phyloP scores from a whole-genome alignment of 2,888 invertebrate species.

The Eremobia ochroleuca region DNA sequence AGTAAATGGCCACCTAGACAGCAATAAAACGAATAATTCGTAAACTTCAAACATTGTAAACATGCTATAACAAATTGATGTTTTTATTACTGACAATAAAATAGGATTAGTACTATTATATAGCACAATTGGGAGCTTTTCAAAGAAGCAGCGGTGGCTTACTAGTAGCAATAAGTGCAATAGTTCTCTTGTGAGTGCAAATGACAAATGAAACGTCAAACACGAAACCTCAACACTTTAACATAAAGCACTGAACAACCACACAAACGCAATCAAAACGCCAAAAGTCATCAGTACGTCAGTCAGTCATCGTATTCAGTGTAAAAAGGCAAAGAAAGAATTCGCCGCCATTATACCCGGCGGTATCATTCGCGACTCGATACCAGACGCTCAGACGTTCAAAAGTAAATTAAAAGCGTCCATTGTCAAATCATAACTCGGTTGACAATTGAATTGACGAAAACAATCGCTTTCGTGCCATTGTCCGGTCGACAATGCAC shows the following conservation, averaged over 20 bases:
- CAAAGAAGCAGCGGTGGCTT: neutral
- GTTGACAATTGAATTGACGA: conserved; percentile 71
- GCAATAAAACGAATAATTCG: conserved; percentile 44
- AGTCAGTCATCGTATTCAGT: no score
- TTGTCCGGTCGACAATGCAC: conserved; percentile 69
- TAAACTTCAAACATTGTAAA: conserved; percentile 39
- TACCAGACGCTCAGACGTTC: conserved; percentile 55
- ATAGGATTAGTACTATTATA: conserved; percentile 8
- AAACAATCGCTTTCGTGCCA: conserved; percentile 65
- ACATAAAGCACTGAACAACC: conserved; percentile 30
- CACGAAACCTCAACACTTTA: conserved; percentile 13
- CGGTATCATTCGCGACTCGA: conserved; percentile 53
- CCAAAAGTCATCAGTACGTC: conserved; percentile 40
- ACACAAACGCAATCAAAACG: conserved; percentile 58
- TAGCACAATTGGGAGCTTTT: neutral
- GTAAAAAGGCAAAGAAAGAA: conserved; percentile 52
- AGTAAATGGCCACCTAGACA: conserved; percentile 46
- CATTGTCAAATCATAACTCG: conserved; percentile 68
- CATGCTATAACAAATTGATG: conserved; percentile 29
- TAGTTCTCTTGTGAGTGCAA: neutral
- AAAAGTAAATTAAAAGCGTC: conserved; percentile 66
- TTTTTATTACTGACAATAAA: conserved; percentile 31
- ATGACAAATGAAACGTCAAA: conserved; percentile 22
- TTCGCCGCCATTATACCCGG: conserved; percentile 38
- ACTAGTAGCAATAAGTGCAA: conserved; percentile 1